These are phyloP conservation scores for Leptinotarsa lineolata DNA, from an alignment of 1,140 invertebrate species.

Conservation along the genomic window DNA sequence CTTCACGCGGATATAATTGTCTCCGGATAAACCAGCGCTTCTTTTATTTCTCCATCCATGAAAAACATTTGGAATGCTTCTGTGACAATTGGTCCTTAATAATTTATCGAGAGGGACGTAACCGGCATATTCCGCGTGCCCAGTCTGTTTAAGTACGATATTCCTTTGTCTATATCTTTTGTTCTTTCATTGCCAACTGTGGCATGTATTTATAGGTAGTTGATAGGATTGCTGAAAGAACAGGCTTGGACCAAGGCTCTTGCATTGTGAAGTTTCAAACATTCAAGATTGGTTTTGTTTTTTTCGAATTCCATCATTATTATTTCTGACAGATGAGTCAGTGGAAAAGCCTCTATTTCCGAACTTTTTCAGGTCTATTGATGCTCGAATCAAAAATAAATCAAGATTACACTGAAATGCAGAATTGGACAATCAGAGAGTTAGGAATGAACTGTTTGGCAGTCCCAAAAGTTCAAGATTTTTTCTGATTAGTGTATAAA, in stretches of 20 bases:
- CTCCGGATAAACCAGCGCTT: constrained; percentile 4
- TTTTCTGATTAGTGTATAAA: too few species aligned
- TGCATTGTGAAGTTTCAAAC: too few species aligned
- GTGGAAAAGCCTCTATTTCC: too few species aligned
- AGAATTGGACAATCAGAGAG: too few species aligned
- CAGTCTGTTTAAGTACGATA: constrained; percentile 2
- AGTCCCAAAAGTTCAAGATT: too few species aligned
- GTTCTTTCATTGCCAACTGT: constrained; percentile 1
- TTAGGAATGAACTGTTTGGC: too few species aligned
- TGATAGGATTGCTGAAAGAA: background rate
- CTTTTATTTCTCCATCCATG: constrained; percentile 3
- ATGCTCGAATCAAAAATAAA: too few species aligned
- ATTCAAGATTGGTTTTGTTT: too few species aligned
- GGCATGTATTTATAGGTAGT: background rate
- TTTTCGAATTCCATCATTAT: too few species aligned
- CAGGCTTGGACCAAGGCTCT: background rate
- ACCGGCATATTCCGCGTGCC: background rate
- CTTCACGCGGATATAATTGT: background rate
- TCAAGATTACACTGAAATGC: too few species aligned
- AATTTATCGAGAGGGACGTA: constrained; percentile 5
- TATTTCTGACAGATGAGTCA: too few species aligned
- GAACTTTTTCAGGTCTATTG: too few species aligned
- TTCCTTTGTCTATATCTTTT: constrained; percentile 2
- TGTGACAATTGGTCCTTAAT: constrained; percentile 5
- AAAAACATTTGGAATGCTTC: background rate